Conservation (phyloP, 2,797 vertebrate genomes). For the Melanotaenia trifasciata region DNA sequence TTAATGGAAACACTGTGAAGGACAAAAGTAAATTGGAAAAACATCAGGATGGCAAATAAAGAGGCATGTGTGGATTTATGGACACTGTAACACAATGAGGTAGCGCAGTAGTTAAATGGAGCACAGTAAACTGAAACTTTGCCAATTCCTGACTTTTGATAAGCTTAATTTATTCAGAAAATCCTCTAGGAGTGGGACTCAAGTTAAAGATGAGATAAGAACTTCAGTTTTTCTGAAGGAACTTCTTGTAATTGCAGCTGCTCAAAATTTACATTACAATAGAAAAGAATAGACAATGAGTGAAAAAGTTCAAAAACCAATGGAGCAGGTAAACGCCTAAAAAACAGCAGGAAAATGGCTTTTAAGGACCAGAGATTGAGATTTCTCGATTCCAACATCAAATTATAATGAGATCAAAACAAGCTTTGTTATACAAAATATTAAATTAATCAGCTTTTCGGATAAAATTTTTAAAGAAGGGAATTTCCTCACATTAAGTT, state of each 20-base stretch:
- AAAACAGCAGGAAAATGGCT: background rate
- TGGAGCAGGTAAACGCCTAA: background rate
- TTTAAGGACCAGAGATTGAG: background rate
- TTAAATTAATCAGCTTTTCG: too few species aligned
- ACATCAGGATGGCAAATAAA: background rate
- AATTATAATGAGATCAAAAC: background rate
- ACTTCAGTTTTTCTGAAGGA: background rate
- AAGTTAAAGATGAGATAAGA: too few species aligned
- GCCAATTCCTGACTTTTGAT: background rate
- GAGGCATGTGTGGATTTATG: background rate
- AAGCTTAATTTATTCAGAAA: conserved; percentile 7
- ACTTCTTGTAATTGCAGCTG: too few species aligned
- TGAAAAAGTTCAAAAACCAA: background rate
- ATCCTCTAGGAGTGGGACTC: background rate
- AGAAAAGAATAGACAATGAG: background rate
- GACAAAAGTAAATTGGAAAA: background rate
- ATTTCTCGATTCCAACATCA: background rate
- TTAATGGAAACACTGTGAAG: background rate
- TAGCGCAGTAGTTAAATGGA: background rate
- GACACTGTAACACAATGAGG: background rate
- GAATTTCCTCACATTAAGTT: too few species aligned
- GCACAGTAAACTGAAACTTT: background rate
- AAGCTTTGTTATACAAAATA: background rate
- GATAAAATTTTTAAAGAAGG: too few species aligned
- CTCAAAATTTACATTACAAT: background rate